Percentiles rank a stretch among this genome's conserved stretches.
These are phyloP conservation scores for Coilia nasus DNA, from an alignment of 2,797 vertebrate species.

Conservation along the genomic window DNA sequence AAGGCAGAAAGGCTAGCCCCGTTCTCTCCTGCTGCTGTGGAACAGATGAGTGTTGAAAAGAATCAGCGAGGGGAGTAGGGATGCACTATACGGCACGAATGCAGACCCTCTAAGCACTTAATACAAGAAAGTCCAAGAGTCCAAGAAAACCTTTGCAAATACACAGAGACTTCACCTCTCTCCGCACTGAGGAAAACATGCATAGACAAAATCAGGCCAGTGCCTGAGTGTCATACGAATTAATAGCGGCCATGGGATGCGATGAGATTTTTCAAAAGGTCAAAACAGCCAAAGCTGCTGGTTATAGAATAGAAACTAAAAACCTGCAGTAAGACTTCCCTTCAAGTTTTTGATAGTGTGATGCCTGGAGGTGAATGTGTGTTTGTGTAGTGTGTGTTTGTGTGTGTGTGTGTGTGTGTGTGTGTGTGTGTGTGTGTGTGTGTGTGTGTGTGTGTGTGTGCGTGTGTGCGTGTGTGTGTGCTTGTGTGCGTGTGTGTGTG, in stretches of 20 bases:
- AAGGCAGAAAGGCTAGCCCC: neutral
- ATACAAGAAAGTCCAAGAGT: neutral
- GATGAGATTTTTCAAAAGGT: no score
- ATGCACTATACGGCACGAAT: neutral
- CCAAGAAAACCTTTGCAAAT: no score
- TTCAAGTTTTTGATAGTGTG: neutral
- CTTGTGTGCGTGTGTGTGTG: neutral
- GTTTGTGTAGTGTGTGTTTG: neutral
- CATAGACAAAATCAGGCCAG: no score
- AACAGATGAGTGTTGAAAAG: neutral
- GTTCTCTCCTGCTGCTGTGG: neutral
- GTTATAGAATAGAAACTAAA: neutral
- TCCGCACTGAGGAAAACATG: no score
- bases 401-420: neutral
- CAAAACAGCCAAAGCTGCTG: slow-evolving; percentile 32
- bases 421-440: slow-evolving; percentile 18
- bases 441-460: slow-evolving; percentile 21
- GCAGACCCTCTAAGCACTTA: neutral
- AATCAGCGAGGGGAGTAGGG: neutral
- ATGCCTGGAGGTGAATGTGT: neutral
- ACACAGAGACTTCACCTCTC: slow-evolving; percentile 10
- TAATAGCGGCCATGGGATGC: no score
- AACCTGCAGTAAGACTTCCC: neutral
- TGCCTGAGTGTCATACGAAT: no score
- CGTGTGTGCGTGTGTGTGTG: neutral